These are phyloP conservation scores for Eulithis testata DNA, from an alignment of 2,888 invertebrate genomes.

Conservation along the genomic window DNA sequence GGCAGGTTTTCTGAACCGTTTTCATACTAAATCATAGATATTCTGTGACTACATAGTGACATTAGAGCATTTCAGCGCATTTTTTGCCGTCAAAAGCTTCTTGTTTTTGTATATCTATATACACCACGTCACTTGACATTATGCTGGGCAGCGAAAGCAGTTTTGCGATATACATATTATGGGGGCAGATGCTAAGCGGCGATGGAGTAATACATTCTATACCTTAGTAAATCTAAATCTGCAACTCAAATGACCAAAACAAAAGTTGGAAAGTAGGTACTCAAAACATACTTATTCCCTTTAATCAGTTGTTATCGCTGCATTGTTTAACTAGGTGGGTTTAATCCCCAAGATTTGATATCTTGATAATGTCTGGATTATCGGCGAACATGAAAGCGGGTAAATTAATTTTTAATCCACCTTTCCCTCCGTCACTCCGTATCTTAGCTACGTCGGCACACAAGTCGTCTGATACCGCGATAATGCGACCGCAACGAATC, in stretches of 20 bases:
- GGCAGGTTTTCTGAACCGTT: no score
- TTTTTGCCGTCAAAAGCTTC: no score
- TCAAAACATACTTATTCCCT: slow-evolving; percentile 52
- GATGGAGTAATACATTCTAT: no score
- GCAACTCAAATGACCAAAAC: slow-evolving; percentile 20
- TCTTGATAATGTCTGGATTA: slow-evolving; percentile 81
- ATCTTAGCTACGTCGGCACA: slow-evolving; percentile 67
- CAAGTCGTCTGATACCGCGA: slow-evolving; percentile 52
- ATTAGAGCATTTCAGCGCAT: no score
- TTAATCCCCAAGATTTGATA: slow-evolving; percentile 81
- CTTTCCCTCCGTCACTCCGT: slow-evolving; percentile 71
- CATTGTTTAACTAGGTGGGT: slow-evolving; percentile 77
- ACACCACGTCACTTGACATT: no score
- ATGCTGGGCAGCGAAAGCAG: no score
- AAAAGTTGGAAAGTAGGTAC: slow-evolving; percentile 24
- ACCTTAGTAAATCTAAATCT: slow-evolving; percentile 21
- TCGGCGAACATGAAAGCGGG: slow-evolving; percentile 81
- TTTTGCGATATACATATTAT: no score
- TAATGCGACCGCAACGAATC: slow-evolving; percentile 48
- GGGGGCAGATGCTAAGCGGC: no score
- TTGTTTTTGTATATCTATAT: no score
- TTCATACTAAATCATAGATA: no score
- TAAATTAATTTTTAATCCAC: slow-evolving; percentile 83
- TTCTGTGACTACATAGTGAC: no score
- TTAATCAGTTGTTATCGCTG: slow-evolving; percentile 76